Conservation (phyloP, 2,113 vertebrate genomes). For the Trematomus loennbergii region DNA sequence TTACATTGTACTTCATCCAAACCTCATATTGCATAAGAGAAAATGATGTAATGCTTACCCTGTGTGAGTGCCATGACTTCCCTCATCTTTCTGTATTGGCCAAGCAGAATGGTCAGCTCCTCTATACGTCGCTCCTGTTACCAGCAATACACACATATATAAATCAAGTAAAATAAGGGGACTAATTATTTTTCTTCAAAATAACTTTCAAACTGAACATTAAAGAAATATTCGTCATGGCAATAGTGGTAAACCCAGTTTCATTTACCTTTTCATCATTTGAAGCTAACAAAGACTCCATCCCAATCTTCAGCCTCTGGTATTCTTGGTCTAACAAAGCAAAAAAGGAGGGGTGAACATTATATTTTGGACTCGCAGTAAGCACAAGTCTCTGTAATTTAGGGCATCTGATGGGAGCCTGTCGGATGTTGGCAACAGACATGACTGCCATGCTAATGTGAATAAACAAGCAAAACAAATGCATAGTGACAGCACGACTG, state of each 20-base stretch:
- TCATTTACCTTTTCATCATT: constrained; percentile 94
- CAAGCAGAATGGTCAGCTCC: constrained; percentile 88
- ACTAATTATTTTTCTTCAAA: not conserved
- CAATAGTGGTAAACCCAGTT: not conserved
- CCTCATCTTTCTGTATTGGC: constrained; percentile 90
- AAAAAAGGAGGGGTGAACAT: constrained; percentile 8
- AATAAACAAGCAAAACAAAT: constrained; percentile 62
- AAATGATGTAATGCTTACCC: constrained; percentile 53
- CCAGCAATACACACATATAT: not conserved
- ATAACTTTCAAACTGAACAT: not conserved
- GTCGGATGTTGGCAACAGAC: constrained; percentile 33
- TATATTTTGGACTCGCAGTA: not conserved
- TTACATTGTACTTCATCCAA: not conserved
- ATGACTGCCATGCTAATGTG: constrained; percentile 60
- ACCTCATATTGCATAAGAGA: not conserved
- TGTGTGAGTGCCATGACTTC: constrained; percentile 80
- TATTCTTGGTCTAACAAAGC: constrained; percentile 91
- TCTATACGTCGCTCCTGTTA: constrained; percentile 93
- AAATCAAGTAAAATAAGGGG: not conserved
- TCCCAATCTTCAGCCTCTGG: constrained; percentile 91
- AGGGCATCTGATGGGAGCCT: constrained; percentile 19
- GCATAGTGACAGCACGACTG: constrained; percentile 45
- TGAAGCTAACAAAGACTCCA: constrained; percentile 91
- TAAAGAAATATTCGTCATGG: not conserved
- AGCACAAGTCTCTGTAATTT: constrained; percentile 16